Percentiles rank a stretch among this genome's conserved stretches.
phyloP scores from a whole-genome alignment of 1,140 invertebrate species.

The Trichogramma pretiosum region DNA sequence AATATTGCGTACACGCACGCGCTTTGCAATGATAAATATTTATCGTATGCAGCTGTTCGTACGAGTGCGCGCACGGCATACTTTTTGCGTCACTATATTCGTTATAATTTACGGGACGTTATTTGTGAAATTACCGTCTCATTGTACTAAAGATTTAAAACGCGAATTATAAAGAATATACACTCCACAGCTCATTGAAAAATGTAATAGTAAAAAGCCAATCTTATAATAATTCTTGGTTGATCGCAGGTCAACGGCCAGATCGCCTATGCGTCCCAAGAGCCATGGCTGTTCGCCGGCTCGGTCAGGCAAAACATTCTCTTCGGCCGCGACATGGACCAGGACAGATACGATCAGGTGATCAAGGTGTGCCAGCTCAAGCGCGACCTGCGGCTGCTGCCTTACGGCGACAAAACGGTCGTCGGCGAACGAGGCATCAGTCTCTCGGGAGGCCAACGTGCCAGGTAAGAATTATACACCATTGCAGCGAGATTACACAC shows the following conservation, averaged over 20 bases:
- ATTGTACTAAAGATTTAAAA: too few species aligned
- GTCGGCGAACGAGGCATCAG: conserved; percentile 73
- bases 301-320: conserved; percentile 70
- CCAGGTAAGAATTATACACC: conserved; percentile 45
- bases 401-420: conserved; percentile 62
- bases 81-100: too few species aligned
- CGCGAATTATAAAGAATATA: too few species aligned
- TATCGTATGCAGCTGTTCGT: too few species aligned
- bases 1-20: too few species aligned
- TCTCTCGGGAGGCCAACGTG: conserved; percentile 70
- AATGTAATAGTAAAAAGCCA: not conserved
- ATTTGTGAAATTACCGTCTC: too few species aligned
- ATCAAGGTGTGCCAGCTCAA: conserved; percentile 51
- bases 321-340: conserved; percentile 61
- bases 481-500: too few species aligned
- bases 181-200: too few species aligned
- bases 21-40: too few species aligned
- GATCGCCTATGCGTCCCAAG: conserved; percentile 62
- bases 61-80: too few species aligned
- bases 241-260: conserved; percentile 47
- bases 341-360: conserved; percentile 52
- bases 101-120: too few species aligned
- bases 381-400: conserved; percentile 50
- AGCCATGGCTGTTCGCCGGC: conserved; percentile 59
- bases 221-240: not conserved